Conservation (phyloP, 2,797 vertebrate species). For the Labeo calbasu region DNA sequence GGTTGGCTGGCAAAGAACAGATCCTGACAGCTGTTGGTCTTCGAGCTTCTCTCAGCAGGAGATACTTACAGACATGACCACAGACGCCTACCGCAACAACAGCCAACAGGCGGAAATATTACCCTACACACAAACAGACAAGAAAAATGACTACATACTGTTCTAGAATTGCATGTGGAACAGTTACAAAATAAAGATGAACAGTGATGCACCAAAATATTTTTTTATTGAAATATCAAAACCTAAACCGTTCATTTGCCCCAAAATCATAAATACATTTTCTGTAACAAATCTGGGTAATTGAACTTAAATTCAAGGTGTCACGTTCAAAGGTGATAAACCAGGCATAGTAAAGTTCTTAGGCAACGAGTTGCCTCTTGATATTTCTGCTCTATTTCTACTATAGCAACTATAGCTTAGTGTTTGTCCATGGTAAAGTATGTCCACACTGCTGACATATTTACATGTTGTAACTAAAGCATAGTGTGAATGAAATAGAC, state of each 20-base stretch:
- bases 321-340: not conserved
- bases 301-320: not conserved
- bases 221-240: not conserved
- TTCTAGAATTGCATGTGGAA: not conserved
- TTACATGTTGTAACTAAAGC: not conserved
- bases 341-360: not conserved
- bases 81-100: conserved; percentile 28
- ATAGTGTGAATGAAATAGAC: not conserved
- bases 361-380: not conserved
- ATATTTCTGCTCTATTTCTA: not conserved
- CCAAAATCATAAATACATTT: not conserved
- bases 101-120: conserved; percentile 31
- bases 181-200: not conserved
- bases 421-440: not conserved
- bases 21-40: conserved; percentile 54
- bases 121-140: conserved; percentile 1
- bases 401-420: not conserved
- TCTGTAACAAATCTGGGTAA: not conserved
- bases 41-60: conserved; percentile 53
- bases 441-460: not conserved
- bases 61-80: conserved; percentile 30
- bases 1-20: conserved; percentile 40
- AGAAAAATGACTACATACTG: not conserved
- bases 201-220: not conserved
- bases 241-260: not conserved